A percentile compares a stretch with the other conserved stretches of the same genome.
These are phyloP conservation scores for Chaetogeoica ovagalla DNA, from an alignment of 2,888 invertebrate species.

Conservation along the genomic window DNA sequence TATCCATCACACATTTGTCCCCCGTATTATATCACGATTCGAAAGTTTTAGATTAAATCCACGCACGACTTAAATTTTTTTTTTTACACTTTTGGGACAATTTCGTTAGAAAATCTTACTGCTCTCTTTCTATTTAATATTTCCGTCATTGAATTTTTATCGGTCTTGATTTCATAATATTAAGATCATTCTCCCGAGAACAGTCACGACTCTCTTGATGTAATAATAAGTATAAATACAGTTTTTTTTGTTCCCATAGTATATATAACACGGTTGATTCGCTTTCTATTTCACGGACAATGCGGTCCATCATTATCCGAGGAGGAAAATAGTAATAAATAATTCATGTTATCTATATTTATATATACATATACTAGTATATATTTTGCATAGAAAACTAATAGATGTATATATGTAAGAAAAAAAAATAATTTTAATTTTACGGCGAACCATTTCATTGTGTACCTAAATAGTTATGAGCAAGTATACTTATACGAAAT, in stretches of 20 bases:
- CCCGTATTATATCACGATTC: not conserved
- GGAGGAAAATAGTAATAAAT: constrained; percentile 8
- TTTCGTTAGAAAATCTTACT: not conserved
- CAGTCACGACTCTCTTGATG: constrained; percentile 42
- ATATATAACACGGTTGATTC: not conserved
- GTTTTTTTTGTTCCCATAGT: constrained; percentile 38
- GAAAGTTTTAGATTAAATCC: constrained; percentile 18
- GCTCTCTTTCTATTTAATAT: constrained; percentile 1
- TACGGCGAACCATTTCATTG: not conserved
- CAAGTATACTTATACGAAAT: not conserved
- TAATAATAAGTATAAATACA: constrained; percentile 25
- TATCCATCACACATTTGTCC: not conserved
- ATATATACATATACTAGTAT: no score
- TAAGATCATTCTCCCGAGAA: constrained; percentile 9
- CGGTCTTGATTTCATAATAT: constrained; percentile 33
- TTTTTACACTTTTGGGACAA: not conserved
- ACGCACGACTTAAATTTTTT: not conserved
- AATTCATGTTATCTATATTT: not conserved
- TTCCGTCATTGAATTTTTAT: constrained; percentile 16
- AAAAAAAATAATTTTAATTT: constrained; percentile 1
- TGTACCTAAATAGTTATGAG: not conserved
- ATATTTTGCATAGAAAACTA: constrained; percentile 1
- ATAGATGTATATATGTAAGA: not conserved
- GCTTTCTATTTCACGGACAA: constrained; percentile 44
- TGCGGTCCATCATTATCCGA: constrained; percentile 19